Percentiles rank a stretch among this genome's conserved stretches.
Evolutionary conservation across 1,140 invertebrate genomes (phyloP).

Genomic region (Gonatopus flavifemur): DNA sequence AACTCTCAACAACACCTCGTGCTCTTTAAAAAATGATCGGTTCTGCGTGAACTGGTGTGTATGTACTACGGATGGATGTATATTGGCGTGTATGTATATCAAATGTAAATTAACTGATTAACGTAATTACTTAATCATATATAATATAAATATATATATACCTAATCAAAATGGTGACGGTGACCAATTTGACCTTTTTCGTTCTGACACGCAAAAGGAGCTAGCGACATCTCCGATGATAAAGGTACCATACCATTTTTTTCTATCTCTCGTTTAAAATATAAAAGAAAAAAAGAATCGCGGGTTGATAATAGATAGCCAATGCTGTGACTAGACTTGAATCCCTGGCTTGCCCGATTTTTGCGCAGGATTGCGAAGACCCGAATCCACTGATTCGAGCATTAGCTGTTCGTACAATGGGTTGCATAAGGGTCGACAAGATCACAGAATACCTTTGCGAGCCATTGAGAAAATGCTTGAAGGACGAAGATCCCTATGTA

Average conservation of each 20-base stretch:
- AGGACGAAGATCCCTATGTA: constrained; percentile 99
- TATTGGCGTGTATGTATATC: no score
- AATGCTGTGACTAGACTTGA: constrained; percentile 59
- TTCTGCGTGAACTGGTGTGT: constrained; percentile 38
- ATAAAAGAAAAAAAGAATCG: no score
- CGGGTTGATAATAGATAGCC: constrained; percentile 56
- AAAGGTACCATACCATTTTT: constrained; percentile 59
- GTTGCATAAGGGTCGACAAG: constrained; percentile 99
- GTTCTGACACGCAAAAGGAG: constrained; percentile 62
- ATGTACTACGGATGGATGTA: no score
- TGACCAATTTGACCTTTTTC: constrained; percentile 62
- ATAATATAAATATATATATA: constrained; percentile 45
- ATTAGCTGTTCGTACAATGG: constrained; percentile 98
- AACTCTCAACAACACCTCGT: constrained; percentile 42
- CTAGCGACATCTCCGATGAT: constrained; percentile 60
- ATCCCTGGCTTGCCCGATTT: constrained; percentile 60
- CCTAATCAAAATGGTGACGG: constrained; percentile 58
- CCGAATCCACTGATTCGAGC: constrained; percentile 98
- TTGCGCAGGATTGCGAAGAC: constrained; percentile 96
- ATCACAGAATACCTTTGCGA: constrained; percentile 99
- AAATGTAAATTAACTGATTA: no score
- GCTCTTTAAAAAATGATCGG: constrained; percentile 58
- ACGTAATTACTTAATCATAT: no score
- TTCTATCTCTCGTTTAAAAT: constrained; percentile 54
- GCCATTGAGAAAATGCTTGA: constrained; percentile 95